These are phyloP conservation scores for Cuniculus paca DNA, from an alignment of 2,797 vertebrate genomes.

Conservation along the genomic window DNA sequence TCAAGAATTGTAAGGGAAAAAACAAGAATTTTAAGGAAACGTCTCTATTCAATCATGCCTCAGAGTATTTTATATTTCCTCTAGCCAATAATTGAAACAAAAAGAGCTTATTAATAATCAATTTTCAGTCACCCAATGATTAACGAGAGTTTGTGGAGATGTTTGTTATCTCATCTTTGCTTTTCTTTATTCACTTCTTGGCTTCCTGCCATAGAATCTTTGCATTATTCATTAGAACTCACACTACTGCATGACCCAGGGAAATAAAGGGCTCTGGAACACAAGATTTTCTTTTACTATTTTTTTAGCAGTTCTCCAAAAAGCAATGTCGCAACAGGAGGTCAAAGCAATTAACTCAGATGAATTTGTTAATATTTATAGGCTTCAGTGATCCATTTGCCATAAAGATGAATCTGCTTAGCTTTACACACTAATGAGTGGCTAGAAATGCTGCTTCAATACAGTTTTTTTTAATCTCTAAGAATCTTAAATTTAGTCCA, in stretches of 20 bases:
- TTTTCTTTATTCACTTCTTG: slow-evolving; percentile 11
- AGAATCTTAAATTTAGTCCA: not conserved
- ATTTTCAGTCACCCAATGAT: not conserved
- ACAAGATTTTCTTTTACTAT: slow-evolving; percentile 6
- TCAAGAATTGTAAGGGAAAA: not conserved
- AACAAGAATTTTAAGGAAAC: not conserved
- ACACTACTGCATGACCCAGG: not conserved
- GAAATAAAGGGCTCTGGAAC: not conserved
- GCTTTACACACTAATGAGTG: not conserved
- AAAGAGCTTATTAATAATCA: not conserved
- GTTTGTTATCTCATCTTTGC: not conserved
- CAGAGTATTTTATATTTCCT: not conserved
- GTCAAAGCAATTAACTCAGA: slow-evolving; percentile 15
- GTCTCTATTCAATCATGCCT: not conserved
- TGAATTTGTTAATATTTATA: slow-evolving; percentile 27
- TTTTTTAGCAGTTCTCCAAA: slow-evolving; percentile 13
- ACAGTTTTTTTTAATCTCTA: not conserved
- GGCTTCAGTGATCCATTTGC: not conserved
- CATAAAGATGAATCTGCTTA: not conserved
- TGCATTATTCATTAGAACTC: not conserved
- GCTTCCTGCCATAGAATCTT: not conserved
- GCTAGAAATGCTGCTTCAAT: not conserved
- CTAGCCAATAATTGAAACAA: not conserved
- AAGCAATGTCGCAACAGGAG: not conserved
- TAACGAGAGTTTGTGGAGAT: not conserved